Percentiles rank a stretch among this genome's conserved stretches.
Conservation (phyloP, 2,888 invertebrate species). For the Nebria brevicollis region DNA sequence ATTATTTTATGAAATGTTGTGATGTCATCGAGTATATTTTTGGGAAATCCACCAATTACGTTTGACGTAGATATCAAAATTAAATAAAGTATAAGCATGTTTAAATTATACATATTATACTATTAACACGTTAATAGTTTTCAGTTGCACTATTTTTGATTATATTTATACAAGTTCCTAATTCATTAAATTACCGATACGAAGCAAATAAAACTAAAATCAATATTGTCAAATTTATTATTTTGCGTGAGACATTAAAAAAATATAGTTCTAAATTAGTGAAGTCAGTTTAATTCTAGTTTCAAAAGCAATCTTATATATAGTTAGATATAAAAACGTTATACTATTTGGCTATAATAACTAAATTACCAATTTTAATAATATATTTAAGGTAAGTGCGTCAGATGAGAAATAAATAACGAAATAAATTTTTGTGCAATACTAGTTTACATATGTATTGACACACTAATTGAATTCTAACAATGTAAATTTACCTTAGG, state of each 20-base stretch:
- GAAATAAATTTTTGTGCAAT: background rate
- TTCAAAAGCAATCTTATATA: no score
- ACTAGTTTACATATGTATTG: background rate
- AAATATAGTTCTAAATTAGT: no score
- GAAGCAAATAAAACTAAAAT: no score
- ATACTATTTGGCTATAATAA: no score
- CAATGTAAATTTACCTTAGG: background rate
- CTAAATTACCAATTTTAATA: no score
- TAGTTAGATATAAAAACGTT: no score
- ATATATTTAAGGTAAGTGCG: no score
- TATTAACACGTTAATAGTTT: background rate
- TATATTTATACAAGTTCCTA: no score
- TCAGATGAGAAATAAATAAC: background rate
- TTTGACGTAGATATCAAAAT: background rate
- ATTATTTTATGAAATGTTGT: background rate
- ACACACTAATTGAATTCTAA: background rate
- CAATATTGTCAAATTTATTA: no score
- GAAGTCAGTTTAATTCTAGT: no score
- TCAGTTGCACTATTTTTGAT: background rate
- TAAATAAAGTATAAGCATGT: background rate
- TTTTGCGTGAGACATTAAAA: no score
- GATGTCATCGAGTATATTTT: background rate
- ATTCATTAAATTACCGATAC: no score
- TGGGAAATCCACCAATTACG: background rate
- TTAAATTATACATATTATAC: background rate